Conservation (phyloP, 2,113 vertebrate genomes). For the Lontra canadensis region DNA sequence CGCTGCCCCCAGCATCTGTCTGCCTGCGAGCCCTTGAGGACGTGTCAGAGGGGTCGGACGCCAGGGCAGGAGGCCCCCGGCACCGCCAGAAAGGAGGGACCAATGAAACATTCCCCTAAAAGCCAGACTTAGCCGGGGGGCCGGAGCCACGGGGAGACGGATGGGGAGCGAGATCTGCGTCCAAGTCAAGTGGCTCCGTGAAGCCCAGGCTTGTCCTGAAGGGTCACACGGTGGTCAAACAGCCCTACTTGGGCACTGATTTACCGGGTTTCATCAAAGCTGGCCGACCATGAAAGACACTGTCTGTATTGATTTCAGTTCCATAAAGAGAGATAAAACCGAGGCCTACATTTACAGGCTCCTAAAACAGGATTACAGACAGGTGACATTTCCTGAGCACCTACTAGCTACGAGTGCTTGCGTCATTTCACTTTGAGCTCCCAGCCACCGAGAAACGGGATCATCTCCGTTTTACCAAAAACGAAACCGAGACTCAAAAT, state of each 20-base stretch:
- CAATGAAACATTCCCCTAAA: not conserved
- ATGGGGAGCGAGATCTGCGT: not conserved
- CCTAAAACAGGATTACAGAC: no score
- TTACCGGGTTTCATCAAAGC: slow-evolving; percentile 27
- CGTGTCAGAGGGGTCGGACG: not conserved
- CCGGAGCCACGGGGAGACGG: not conserved
- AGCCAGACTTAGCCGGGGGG: not conserved
- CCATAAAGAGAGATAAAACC: not conserved
- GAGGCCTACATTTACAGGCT: not conserved
- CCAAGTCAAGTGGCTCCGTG: not conserved
- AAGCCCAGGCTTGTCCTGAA: not conserved
- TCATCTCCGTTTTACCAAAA: not conserved
- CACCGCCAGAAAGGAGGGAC: not conserved
- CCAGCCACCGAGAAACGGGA: not conserved
- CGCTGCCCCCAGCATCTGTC: not conserved
- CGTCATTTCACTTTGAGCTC: not conserved
- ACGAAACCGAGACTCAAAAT: not conserved
- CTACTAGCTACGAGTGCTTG: not conserved
- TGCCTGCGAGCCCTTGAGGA: not conserved
- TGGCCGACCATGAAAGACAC: not conserved
- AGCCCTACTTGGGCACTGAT: not conserved
- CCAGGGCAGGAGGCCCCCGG: not conserved
- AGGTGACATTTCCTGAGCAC: not conserved
- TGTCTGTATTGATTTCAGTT: not conserved
- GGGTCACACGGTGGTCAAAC: not conserved